Conservation (phyloP, 2,888 invertebrate species). For the Meloe dianella region DNA sequence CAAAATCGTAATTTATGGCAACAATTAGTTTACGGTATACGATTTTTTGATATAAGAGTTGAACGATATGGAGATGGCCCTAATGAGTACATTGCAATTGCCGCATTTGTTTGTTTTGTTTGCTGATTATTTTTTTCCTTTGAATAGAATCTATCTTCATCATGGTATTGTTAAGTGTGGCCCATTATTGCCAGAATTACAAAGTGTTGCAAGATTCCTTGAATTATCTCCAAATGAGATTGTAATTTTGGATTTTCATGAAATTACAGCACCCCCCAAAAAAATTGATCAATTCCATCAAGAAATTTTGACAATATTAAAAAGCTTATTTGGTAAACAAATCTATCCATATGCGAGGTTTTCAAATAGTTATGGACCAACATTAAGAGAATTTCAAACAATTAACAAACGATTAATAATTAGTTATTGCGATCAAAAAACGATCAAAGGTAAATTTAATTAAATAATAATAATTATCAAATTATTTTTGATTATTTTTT, state of each 20-base stretch:
- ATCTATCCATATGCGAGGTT: conserved; percentile 16
- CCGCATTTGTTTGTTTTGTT: background rate
- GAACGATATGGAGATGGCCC: conserved; percentile 58
- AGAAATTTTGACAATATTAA: conserved; percentile 19
- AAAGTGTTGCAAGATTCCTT: conserved; percentile 60
- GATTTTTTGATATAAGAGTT: conserved; percentile 68
- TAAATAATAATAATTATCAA: no score
- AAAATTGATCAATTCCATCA: conserved; percentile 20
- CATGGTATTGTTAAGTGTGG: conserved; percentile 23
- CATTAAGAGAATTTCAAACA: background rate
- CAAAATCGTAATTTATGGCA: conserved; percentile 65
- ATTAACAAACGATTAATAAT: background rate
- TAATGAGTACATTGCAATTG: conserved; percentile 12
- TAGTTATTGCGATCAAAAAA: background rate
- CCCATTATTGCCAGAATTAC: conserved; percentile 22
- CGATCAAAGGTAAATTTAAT: conserved; percentile 8
- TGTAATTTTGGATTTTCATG: conserved; percentile 76
- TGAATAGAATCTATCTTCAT: conserved; percentile 21
- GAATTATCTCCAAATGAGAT: conserved; percentile 68
- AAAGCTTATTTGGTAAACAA: conserved; percentile 19
- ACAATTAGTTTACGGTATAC: conserved; percentile 67
- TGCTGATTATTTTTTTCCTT: no score
- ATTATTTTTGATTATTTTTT: background rate
- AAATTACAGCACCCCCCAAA: conserved; percentile 64
- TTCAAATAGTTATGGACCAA: background rate